Evolutionary conservation across 2,797 vertebrate genomes (phyloP).

Genomic region (Chaetodon trifasciatus): DNA sequence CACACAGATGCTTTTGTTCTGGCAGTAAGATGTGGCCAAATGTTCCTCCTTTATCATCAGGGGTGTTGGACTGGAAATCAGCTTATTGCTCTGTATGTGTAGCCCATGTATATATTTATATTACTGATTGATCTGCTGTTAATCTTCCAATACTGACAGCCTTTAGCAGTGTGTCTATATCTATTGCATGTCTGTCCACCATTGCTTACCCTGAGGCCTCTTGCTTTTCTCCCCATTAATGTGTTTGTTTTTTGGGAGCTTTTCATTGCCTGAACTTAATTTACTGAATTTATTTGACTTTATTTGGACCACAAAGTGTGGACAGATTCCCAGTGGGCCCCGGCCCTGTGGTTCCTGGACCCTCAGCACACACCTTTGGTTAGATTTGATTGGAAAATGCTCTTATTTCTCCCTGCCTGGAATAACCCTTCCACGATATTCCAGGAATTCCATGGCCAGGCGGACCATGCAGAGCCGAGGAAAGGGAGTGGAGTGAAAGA

Average conservation of each 20-base stretch:
- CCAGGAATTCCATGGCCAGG: neutral
- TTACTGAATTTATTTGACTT: neutral
- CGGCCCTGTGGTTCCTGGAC: no score
- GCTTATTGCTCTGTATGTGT: no score
- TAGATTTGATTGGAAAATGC: neutral
- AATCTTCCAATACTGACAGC: no score
- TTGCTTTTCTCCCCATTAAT: neutral
- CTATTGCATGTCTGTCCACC: no score
- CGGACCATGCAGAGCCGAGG: neutral
- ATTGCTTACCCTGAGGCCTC: neutral
- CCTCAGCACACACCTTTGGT: neutral
- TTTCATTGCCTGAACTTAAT: neutral
- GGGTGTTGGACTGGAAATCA: no score
- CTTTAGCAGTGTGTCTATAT: no score
- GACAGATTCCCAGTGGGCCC: neutral
- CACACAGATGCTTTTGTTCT: no score
- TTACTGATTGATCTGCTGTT: no score
- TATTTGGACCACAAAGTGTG: neutral
- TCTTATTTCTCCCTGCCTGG: neutral
- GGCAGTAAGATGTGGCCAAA: no score
- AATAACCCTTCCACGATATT: constrained; percentile 2
- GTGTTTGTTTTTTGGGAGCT: neutral
- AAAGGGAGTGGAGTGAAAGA: neutral
- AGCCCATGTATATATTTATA: no score
- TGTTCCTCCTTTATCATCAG: no score